These are phyloP conservation scores for Aurelia aurita complex sp. Pacific DNA, from an alignment of 30 jellyfish, hydroid and myxozoan species.

Conservation along the genomic window DNA sequence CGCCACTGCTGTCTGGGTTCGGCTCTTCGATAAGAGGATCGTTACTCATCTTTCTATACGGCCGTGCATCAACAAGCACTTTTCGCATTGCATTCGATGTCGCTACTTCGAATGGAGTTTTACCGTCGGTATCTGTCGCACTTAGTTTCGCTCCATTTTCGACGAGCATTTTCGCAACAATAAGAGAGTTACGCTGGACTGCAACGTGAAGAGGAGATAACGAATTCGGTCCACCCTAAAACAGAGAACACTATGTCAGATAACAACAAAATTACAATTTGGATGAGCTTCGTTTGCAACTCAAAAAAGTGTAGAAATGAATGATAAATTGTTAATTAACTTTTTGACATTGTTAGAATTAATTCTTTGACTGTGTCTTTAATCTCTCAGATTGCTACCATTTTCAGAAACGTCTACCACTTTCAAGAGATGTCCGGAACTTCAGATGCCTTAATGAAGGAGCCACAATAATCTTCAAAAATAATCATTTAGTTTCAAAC, in stretches of 20 bases:
- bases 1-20: slow-evolving; percentile 56
- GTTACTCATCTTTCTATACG: slow-evolving; percentile 10
- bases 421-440: too few relatives aligned
- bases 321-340: too few relatives aligned
- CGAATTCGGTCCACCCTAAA: slow-evolving; percentile 73
- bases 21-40: neutral
- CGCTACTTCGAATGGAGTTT: slow-evolving; percentile 91
- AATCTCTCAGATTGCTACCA: too few relatives aligned
- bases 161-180: slow-evolving; percentile 52
- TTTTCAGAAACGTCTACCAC: too few relatives aligned
- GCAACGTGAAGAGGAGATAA: slow-evolving; percentile 81
- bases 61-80: slow-evolving; percentile 68
- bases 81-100: slow-evolving; percentile 82
- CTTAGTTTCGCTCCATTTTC: slow-evolving; percentile 77
- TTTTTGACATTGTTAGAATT: too few relatives aligned
- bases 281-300: too few relatives aligned
- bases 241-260: neutral
- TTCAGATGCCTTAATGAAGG: too few relatives aligned
- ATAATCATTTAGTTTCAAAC: too few relatives aligned
- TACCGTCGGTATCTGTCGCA: slow-evolving; percentile 66
- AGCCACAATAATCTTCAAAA: too few relatives aligned
- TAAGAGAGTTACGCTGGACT: slow-evolving; percentile 39
- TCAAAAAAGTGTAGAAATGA: too few relatives aligned
- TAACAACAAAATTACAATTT: too few relatives aligned
- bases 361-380: too few relatives aligned